Percentiles rank a stretch among this genome's conserved stretches.
phyloP scores from a whole-genome alignment of 2,797 vertebrate genomes.

The Heterohyrax brucei region DNA sequence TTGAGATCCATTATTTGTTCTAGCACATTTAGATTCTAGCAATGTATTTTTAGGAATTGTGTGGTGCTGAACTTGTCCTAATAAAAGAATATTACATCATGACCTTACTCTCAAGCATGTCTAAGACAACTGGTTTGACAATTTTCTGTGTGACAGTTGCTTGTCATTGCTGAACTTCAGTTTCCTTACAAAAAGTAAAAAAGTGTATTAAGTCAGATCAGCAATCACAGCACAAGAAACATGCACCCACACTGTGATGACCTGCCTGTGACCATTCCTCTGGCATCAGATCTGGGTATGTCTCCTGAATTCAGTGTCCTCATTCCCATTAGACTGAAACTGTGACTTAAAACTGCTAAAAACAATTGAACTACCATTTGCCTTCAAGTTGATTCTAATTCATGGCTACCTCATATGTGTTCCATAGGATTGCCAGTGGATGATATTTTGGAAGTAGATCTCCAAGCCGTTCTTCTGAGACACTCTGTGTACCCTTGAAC shows the following conservation, averaged over 20 bases:
- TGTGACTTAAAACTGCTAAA: not conserved
- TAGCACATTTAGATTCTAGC: not conserved
- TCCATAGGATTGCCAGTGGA: no score
- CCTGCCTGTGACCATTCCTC: no score
- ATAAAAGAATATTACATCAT: not conserved
- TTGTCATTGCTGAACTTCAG: not conserved
- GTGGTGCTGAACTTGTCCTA: not conserved
- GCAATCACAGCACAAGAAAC: conserved; percentile 14
- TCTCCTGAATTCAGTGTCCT: no score
- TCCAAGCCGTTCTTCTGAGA: no score
- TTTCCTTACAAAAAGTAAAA: not conserved
- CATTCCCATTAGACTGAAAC: not conserved
- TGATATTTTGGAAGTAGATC: no score
- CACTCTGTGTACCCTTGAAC: no score
- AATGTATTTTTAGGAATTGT: conserved; percentile 5
- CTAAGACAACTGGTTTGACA: not conserved
- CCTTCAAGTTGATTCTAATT: no score
- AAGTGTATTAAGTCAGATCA: not conserved
- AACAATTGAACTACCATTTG: not conserved
- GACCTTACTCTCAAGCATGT: not conserved
- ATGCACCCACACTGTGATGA: no score
- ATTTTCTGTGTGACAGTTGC: not conserved
- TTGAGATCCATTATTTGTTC: conserved; percentile 2
- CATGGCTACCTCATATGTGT: no score
- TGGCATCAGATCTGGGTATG: no score